Evolutionary conservation across 2,113 vertebrate species (phyloP), one percentile per base, ranked within the genome.

Genomic region (Istiophorus platypterus): DNA sequence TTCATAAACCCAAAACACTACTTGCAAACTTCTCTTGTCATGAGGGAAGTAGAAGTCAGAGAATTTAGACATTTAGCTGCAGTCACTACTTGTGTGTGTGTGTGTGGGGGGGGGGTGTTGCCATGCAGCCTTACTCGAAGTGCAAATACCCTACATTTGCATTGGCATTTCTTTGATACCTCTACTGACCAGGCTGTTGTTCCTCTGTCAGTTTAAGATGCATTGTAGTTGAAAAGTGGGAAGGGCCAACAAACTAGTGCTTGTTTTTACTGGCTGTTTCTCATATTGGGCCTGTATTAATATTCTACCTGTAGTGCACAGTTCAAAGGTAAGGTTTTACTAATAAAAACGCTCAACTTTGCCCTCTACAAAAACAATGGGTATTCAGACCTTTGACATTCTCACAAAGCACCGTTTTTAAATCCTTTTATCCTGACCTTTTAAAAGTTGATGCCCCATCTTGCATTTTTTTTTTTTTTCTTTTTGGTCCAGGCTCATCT

Each of bases 391-490:
- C 13, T 34, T 64, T 75, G 61, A 68, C 59, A 31, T 64, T 51
- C n/a, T 63, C 68, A 80, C 80, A 72, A 66, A 76, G 75, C 39
- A 2, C 20, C 8, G 51, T 45, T 14, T 42, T 39, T 39, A 10
- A 20, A 7, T 76, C 51, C 26, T 81, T n/a, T n/a, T 67, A 45
- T 65, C 59, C 69, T 71, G 76, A 87, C 84, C 81, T 88, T 88
- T 78, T 66, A 80, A 49, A 79, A 77, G 62, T 31, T 47, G 20
- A 54, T 77, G 71, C 78, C 52, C 77, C 15, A 45, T 49, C 54
- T 73, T 31, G 56, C 75, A 68, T 77, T 72, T 3, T 13, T 81
- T 59, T 56, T 64, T 31, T 77, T 72, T 3, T 13, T 81, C 57
- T 56, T 64, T 31, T 59, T 14, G 1, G 63, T 45, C 62, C 29